Base-by-base conservation (phyloP, 1,140 invertebrate genomes). In the Psilanteris sp. region DNA sequence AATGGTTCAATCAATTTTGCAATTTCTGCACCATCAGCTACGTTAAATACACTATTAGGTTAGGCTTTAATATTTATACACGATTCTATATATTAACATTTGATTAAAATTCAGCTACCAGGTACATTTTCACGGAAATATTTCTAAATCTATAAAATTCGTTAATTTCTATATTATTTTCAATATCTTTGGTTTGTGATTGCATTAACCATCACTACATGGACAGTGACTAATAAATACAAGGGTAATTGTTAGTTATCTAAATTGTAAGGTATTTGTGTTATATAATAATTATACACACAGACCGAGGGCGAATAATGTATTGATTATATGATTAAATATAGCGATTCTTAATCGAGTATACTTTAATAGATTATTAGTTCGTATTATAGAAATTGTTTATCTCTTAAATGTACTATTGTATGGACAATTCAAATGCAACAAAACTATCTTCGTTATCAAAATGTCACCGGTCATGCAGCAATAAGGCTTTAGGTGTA, bases 401-500 rank as follows among this genome's bases (percentile, higher is more conserved):
- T n/a, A n/a, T n/a, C n/a, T n/a, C n/a, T n/a, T n/a, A n/a, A n/a
- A n/a, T n/a, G n/a, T n/a, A n/a, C n/a, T n/a, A n/a, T n/a, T n/a
- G n/a, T n/a, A n/a, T n/a, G n/a, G n/a, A n/a, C n/a, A n/a, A n/a
- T n/a, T n/a, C n/a, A n/a, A n/a, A n/a, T n/a, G n/a, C n/a, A n/a
- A n/a, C n/a, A n/a, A n/a, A n/a, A n/a, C n/a, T n/a, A n/a, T n/a
- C n/a, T n/a, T n/a, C 18, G 2, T 20, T 20, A 15, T 66, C 59
- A 64, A 31, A 41, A 39, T 50, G 41, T 59, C 66, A 77, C 36
- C 52, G 46, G 83, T 81, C 83, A 86, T 87, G 85, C 85, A 86
- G 85, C 72, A 82, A 83, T 86, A 83, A 80, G 79, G 13, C 82
- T 76, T 2, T 80, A 73, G 79, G 83, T 85, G 84, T 86, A 87